Base-by-base conservation (phyloP, 2,113 vertebrate species). In the Bettongia penicillata region DNA sequence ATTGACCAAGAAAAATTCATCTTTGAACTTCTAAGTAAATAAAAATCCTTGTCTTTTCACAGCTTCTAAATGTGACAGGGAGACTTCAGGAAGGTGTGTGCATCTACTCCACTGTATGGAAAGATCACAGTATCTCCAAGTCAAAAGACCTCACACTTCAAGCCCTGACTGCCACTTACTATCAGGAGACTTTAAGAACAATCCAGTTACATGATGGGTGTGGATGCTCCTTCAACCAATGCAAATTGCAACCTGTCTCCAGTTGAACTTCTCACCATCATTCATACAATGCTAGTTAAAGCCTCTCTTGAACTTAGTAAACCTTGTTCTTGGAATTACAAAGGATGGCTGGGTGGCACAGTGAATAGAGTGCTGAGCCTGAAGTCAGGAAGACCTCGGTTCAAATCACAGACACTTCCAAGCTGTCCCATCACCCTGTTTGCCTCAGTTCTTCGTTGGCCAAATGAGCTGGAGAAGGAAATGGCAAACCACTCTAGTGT, bases 1-100 rank as follows among this genome's bases (percentile, higher is more conserved):
- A 92, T 51, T 93, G 89, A 97, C 47, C 52, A 90, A 91, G 37
- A 92, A 92, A 77, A 94, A 92, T 90, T 89, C 53, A 51, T 84
- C 57, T 89, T 23, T 93, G n/a, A n/a, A 19, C 7, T 94, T 47
- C 93, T 16, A 93, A 91, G 37, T 93, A 28, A 92, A 68, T n/a
- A 92, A 0, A 57, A 31, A 49, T 23, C 19, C 22, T 10, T 95
- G 91, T 91, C 92, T 24, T 50, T 89, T 26, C 22, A 55, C 57
- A 51, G 25, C 55, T 91, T 97, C 90, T 90, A 91, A 93, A 94
- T 43, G 90, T 95, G 57, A 91, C 50, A 49, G 25, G 52, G 7
- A 84, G 26, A 94, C 90, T 94, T 97, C 93, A 57, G 50, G 47
- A 89, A 91, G 24, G 22, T 92, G 19, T 91, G 28, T 90, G 0